Evolutionary conservation across 1,140 invertebrate genomes (phyloP).

Genomic region (Saccostrea glomerata): DNA sequence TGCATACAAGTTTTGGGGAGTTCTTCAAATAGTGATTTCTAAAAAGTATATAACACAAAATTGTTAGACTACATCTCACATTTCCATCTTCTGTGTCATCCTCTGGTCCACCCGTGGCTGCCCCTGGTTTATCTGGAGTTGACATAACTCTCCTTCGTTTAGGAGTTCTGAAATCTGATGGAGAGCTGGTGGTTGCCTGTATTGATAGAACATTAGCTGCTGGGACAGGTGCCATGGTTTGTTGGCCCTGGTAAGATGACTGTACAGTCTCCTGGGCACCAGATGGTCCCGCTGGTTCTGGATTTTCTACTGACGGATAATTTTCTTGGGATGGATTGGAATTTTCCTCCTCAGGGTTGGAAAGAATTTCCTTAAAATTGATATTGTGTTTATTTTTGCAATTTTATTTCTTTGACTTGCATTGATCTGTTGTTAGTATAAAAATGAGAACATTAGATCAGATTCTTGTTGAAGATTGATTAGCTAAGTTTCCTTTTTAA

Average conservation of each 20-base stretch:
- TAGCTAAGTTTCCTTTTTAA: neutral
- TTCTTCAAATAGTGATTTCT: neutral
- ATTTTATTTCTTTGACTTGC: neutral
- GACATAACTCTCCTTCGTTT: constrained; percentile 63
- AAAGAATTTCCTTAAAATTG: neutral
- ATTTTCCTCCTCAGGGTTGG: neutral
- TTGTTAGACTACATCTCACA: constrained; percentile 49
- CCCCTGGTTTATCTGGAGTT: constrained; percentile 60
- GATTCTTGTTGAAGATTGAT: neutral
- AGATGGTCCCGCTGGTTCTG: neutral
- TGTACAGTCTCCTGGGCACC: neutral
- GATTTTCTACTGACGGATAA: neutral
- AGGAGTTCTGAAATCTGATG: constrained; percentile 65
- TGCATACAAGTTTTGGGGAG: neutral
- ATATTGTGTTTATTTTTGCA: neutral
- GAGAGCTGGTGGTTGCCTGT: constrained; percentile 42
- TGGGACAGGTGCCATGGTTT: neutral
- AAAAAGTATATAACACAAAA: neutral
- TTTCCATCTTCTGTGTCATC: constrained; percentile 67
- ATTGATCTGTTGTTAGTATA: too few species aligned
- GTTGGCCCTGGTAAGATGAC: neutral
- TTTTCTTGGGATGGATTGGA: neutral
- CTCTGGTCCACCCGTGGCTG: constrained; percentile 33
- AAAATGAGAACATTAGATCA: neutral
- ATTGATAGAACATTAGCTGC: neutral